Base-by-base conservation (phyloP, 2,797 vertebrate genomes). In the Rhynchonycteris naso region DNA sequence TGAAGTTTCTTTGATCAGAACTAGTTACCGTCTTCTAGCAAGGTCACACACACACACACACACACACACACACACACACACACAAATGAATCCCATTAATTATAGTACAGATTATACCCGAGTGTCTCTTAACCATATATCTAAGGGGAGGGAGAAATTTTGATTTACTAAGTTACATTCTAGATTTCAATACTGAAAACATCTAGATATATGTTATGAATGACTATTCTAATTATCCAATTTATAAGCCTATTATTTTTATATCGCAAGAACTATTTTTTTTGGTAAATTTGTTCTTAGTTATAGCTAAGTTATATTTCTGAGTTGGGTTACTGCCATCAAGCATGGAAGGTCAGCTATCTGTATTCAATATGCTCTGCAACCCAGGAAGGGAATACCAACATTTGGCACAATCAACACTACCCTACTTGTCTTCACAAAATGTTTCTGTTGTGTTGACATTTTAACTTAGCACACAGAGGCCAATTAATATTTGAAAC, bases 401-500 rank as follows among this genome's bases (percentile, higher is more conserved):
- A 85, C 75, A 89, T 91, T 96, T 96, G 95, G 96, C 94, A 95
- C 82, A 88, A 94, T 81, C 26, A 76, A 91, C 88, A 56, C 80
- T 58, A 56, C 14, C 52, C 89, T 87, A 80, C 82, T 96, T 96
- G 95, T 96, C 97, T 94, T 74, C 91, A 93, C 94, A 90, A 94
- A 96, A 91, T 90, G 93, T 97, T 97, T 97, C 94, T 97, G 91
- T 97, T 96, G 88, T 96, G 83, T 91, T 97, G 95, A 97, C 97
- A 97, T 97, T 97, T 97, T 97, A 95, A 97, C 94, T 95, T 97
- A 97, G 95, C 90, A 97, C 96, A 94, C 94, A 82, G 90, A 97
- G 95, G 95, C 94, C 96, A 97, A 97, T 97, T 97, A 97, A 97
- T 97, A 97, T 96, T 92, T 95, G 96, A 97, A 97, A 96, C 93